Conservation (phyloP, 2,888 invertebrate species). For the Trichopoda pennipes region DNA sequence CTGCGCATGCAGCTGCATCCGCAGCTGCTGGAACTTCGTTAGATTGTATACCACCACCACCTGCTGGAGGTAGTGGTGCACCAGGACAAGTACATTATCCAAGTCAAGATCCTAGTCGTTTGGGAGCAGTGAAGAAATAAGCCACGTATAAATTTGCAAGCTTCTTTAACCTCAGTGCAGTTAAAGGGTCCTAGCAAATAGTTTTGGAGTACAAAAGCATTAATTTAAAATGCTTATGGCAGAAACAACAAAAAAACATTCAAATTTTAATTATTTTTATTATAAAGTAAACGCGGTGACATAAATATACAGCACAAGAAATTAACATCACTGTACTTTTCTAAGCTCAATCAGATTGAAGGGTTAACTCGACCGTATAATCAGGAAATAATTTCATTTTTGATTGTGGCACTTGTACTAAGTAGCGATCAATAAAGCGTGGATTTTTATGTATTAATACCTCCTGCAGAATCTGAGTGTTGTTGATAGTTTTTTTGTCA, state of each 20-base stretch:
- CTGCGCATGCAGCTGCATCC: conserved; percentile 77
- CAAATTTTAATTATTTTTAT: not conserved
- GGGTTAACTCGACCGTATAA: conserved; percentile 73
- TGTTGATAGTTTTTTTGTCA: conserved; percentile 75
- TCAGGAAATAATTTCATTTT: conserved; percentile 76
- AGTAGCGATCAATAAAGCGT: conserved; percentile 77
- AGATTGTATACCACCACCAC: conserved; percentile 79
- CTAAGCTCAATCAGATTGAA: conserved; percentile 51
- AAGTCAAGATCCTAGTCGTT: conserved; percentile 96
- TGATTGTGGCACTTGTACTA: conserved; percentile 77
- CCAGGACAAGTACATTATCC: conserved; percentile 91
- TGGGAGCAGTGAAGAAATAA: conserved; percentile 85
- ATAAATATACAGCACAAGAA: conserved; percentile 14
- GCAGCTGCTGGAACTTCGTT: conserved; percentile 67
- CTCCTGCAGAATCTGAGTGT: conserved; percentile 74
- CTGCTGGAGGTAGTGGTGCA: conserved; percentile 83
- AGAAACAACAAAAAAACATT: conserved; percentile 12
- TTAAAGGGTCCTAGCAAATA: conserved; percentile 19
- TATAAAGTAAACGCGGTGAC: conserved; percentile 28
- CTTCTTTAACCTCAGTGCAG: conserved; percentile 33
- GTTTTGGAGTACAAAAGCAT: conserved; percentile 38
- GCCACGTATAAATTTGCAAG: not conserved
- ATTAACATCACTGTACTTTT: not conserved
- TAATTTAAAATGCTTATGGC: not conserved
- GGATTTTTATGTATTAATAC: conserved; percentile 75